Base-by-base conservation (phyloP, 2,113 vertebrate species). In the Lophotis ruficrista region DNA sequence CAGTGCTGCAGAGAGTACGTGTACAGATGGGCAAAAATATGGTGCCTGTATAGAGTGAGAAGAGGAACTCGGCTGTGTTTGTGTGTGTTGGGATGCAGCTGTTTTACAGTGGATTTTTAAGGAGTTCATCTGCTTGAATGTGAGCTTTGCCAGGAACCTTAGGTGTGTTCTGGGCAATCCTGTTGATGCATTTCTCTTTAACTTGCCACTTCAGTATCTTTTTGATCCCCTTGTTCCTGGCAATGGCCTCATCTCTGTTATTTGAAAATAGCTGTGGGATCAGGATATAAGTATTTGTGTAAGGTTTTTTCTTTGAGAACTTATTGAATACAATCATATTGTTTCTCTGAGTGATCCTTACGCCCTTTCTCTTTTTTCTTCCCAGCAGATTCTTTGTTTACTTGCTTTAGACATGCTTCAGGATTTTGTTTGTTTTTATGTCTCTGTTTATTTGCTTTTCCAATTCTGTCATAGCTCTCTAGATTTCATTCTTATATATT, bases 391-490 rank as follows among this genome's bases (percentile, higher is more conserved):
- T 73, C 66, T 88, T 90, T 80, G 33, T 92, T 83, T 92, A 45
- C 76, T 94, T 78, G 51, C 48, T 85, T 92, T 71, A 92, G 79
- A 64, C 15, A 8, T 83, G 58, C n/a, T 81, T 89, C 24, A 87
- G 48, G 53, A 89, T 90, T 90, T 90, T 76, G 61, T 90, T 93
- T 86, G 41, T 0, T 24, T 96, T 96, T 81, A 33, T 48, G 24
- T 75, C 80, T 87, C 91, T 60, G 35, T 86, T 90, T 83, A 79
- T 92, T 93, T 94, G 47, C 56, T 90, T 73, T 93, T 76, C 65
- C 65, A 64, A 18, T 87, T 92, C 78, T 27, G 48, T 75, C 35
- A 64, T 13, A 75, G 17, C 21, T 71, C 61, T 68, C 38, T 56
- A 84, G 72, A 65, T 82, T 92, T 93, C 28, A 19, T 89, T 87